These are phyloP conservation scores for Odontocolon sp. DNA, from an alignment of 2,888 invertebrate species.

Conservation along the genomic window DNA sequence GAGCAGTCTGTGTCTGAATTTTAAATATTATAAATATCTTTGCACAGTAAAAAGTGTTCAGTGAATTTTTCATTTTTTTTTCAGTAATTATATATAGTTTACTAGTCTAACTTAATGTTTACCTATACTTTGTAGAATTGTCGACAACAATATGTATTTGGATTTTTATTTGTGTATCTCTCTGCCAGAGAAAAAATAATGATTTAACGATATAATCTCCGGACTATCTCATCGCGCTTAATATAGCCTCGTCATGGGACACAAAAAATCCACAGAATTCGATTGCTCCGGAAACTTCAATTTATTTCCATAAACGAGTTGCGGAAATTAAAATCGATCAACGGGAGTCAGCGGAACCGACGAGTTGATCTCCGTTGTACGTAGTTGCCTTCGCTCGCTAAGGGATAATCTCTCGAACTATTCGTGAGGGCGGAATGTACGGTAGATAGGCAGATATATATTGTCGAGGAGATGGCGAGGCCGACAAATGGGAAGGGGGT, in stretches of 20 bases:
- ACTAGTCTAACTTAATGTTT: too few relatives aligned
- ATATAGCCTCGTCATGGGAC: too few relatives aligned
- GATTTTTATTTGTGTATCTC: too few relatives aligned
- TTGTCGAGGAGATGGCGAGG: not conserved
- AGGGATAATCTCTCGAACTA: not conserved
- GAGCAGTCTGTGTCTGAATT: not conserved
- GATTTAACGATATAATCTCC: too few relatives aligned
- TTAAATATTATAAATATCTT: not conserved
- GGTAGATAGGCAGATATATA: not conserved
- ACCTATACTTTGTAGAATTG: too few relatives aligned
- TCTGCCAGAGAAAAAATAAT: too few relatives aligned
- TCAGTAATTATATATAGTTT: too few relatives aligned
- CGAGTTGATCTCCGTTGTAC: not conserved
- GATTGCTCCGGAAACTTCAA: constrained; percentile 17
- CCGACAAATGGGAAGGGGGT: constrained; percentile 18
- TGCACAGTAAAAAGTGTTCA: too few relatives aligned
- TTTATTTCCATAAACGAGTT: constrained; percentile 15
- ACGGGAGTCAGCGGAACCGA: not conserved
- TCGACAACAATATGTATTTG: too few relatives aligned
- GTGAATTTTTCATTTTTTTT: too few relatives aligned
- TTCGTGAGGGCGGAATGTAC: not conserved
- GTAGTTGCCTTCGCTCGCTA: not conserved
- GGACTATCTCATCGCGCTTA: too few relatives aligned
- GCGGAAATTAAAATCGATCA: constrained; percentile 45
- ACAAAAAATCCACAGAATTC: constrained; percentile 8